Conservation (phyloP, 2,113 vertebrate genomes). For the Salvator merianae region DNA sequence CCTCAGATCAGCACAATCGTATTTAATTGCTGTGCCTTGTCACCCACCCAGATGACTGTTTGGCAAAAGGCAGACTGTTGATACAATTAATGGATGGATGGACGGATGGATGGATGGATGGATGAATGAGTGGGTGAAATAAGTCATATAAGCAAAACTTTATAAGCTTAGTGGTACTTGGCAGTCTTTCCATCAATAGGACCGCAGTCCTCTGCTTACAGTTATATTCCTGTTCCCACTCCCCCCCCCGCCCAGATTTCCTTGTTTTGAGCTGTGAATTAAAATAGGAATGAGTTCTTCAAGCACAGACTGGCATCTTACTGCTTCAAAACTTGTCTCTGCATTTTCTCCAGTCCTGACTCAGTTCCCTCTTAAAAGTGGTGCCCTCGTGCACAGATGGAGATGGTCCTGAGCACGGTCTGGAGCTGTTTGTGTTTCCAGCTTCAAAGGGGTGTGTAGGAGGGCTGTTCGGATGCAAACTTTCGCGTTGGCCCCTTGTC, state of each 20-base stretch:
- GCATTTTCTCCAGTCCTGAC: slow-evolving; percentile 22
- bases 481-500: slow-evolving; percentile 1
- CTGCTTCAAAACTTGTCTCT: slow-evolving; percentile 10
- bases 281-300: slow-evolving; percentile 9
- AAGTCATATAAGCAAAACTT: background rate
- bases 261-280: background rate
- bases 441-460: background rate
- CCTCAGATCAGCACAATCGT: too few relatives aligned
- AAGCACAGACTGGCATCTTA: slow-evolving; percentile 13
- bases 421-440: slow-evolving; percentile 17
- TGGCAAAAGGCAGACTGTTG: too few relatives aligned
- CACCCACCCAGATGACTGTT: too few relatives aligned
- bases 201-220: background rate
- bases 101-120: background rate
- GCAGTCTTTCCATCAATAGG: background rate
- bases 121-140: too few relatives aligned
- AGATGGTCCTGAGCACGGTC: slow-evolving; percentile 5
- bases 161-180: background rate
- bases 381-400: slow-evolving; percentile 9
- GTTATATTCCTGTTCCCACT: background rate
- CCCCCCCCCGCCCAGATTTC: background rate
- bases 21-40: too few relatives aligned
- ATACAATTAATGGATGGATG: background rate
- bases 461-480: background rate
- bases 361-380: slow-evolving; percentile 28